Evolutionary conservation across 2,797 vertebrate genomes (phyloP), one percentile per base, ranked within the genome.

Genomic region (Falco berigora): DNA sequence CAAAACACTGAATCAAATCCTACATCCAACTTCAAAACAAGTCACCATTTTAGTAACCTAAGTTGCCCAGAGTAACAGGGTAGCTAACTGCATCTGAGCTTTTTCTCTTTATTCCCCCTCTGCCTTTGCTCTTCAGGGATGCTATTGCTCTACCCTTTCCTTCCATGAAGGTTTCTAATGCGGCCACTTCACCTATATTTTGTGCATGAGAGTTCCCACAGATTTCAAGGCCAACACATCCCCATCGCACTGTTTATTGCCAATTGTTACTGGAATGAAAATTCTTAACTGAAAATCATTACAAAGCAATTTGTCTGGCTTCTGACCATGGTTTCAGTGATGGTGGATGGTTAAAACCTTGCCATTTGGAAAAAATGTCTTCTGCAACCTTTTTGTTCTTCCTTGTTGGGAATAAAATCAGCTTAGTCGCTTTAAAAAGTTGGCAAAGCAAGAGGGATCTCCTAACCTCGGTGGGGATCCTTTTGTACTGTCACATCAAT

Each of bases 381-480:
- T 90, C 44, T 83, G 52, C 28, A 82, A 2, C 90, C 16, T 10
- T 76, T 87, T 63, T 79, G 6, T 9, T 85, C 61, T 77, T 71
- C 77, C 2, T 0, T 27, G 4, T 22, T 63, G 24, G n/a, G 24
- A 22, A 52, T 71, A 63, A 86, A 93, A 72, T 25, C 86, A 80
- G 38, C 80, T 56, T 21, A 50, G 55, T 62, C 19, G 10, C 19
- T 75, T 90, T 0, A 76, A 85, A 61, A 79, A 82, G 36, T 52
- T 91, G 67, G 53, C 56, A 75, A 83, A 91, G 72, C 44, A 86
- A 75, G 64, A 74, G 42, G 53, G 10, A 34, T 88, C 94, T 92
- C 62, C 42, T 56, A 42, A 59, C 50, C 34, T 86, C 24, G 5
- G 9, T 42, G 47, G 34, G 50, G 42, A 73, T 73, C 63, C 56